These are phyloP conservation scores for Heliconius ethilla DNA, from an alignment of 2,888 invertebrate species.

Conservation along the genomic window DNA sequence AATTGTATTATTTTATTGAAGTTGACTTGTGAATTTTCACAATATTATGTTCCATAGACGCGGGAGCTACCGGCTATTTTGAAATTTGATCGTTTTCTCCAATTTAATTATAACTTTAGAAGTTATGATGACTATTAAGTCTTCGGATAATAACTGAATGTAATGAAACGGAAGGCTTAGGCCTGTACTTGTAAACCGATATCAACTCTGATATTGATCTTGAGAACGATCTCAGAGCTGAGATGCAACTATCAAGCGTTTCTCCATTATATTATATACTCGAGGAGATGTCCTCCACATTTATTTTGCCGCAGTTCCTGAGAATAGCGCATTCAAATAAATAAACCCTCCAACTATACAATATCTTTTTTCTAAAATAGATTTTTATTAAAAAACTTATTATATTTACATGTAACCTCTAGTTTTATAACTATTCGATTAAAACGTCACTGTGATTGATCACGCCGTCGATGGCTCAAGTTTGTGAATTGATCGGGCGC, in stretches of 20 bases:
- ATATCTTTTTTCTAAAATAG: background rate
- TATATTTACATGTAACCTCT: background rate
- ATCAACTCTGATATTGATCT: no score
- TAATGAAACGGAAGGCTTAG: background rate
- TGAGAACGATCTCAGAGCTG: no score
- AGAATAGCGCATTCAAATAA: no score
- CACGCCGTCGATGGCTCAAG: constrained; percentile 7
- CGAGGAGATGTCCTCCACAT: no score
- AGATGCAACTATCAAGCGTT: no score
- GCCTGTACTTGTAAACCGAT: no score
- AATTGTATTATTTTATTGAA: constrained; percentile 8
- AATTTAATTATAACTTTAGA: constrained; percentile 10
- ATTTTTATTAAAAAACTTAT: background rate
- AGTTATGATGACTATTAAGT: background rate
- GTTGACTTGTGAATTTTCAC: background rate
- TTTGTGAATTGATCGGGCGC: constrained; percentile 18
- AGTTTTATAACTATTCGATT: constrained; percentile 29
- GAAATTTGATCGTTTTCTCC: constrained; percentile 10
- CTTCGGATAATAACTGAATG: background rate
- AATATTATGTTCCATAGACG: background rate
- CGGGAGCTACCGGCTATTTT: constrained; percentile 20
- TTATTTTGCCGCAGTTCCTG: no score
- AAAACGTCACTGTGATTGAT: constrained; percentile 31
- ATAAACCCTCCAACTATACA: no score
- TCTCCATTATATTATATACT: no score